Evolutionary conservation across 2,888 invertebrate species (phyloP).

Genomic region (Zygogramma bicolorata): DNA sequence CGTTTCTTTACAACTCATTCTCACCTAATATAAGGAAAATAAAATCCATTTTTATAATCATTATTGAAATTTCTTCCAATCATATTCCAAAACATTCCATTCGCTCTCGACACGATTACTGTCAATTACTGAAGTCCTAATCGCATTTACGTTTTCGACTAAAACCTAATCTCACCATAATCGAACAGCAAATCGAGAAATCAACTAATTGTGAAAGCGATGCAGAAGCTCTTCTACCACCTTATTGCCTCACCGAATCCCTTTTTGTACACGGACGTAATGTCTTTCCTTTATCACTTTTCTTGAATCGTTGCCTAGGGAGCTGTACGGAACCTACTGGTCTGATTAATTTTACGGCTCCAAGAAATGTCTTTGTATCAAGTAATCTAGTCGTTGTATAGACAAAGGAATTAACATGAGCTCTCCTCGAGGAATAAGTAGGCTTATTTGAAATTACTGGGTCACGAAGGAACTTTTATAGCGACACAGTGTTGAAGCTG

Average conservation of each 20-base stretch:
- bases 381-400: slow-evolving; percentile 35
- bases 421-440: slow-evolving; percentile 21
- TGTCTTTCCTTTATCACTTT: slow-evolving; percentile 31
- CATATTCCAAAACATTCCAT: too few relatives aligned
- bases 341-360: slow-evolving; percentile 49
- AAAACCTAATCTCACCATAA: too few relatives aligned
- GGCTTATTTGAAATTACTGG: background rate
- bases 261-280: slow-evolving; percentile 11
- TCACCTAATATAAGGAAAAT: too few relatives aligned
- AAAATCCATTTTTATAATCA: too few relatives aligned
- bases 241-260: background rate
- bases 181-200: background rate
- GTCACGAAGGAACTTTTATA: background rate
- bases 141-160: background rate
- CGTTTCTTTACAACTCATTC: too few relatives aligned
- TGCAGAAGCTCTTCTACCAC: background rate
- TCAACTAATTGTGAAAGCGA: background rate
- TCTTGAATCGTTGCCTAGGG: slow-evolving; percentile 2
- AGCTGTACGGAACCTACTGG: slow-evolving; percentile 10
- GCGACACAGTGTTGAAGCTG: too few relatives aligned
- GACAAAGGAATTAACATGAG: slow-evolving; percentile 31
- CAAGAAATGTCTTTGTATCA: slow-evolving; percentile 42
- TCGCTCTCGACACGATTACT: too few relatives aligned
- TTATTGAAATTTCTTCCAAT: too few relatives aligned
- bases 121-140: too few relatives aligned